Evolutionary conservation across 2,797 vertebrate species (phyloP).

Genomic region (Hoplostethus atlanticus): DNA sequence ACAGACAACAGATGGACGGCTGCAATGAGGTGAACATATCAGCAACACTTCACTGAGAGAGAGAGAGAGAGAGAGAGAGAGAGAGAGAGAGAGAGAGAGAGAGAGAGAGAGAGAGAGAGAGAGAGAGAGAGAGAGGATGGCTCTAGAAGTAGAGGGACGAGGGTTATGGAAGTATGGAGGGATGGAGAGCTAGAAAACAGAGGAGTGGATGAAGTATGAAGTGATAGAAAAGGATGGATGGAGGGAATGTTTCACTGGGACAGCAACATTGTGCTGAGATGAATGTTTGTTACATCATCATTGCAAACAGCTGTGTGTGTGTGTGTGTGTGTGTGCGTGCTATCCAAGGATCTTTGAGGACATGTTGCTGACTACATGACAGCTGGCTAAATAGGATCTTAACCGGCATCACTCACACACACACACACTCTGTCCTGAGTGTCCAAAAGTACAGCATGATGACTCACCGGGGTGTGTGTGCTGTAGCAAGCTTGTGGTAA

Average conservation of each 20-base stretch:
- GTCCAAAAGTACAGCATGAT: constrained; percentile 3
- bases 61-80: too few relatives aligned
- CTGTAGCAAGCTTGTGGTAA: constrained; percentile 27
- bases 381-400: constrained; percentile 55
- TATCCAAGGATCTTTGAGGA: neutral
- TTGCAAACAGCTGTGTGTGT: constrained; percentile 29
- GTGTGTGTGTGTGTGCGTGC: neutral
- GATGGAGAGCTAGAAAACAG: too few relatives aligned
- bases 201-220: too few relatives aligned
- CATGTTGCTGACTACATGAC: constrained; percentile 14
- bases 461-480: constrained; percentile 61
- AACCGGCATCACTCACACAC: constrained; percentile 26
- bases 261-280: neutral
- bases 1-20: too few relatives aligned
- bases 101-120: too few relatives aligned
- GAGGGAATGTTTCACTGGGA: constrained; percentile 1
- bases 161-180: too few relatives aligned
- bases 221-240: neutral
- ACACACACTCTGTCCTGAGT: neutral
- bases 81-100: too few relatives aligned
- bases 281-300: constrained; percentile 26
- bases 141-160: neutral
- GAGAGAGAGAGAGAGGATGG: too few relatives aligned
- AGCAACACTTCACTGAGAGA: too few relatives aligned
- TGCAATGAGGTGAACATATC: too few relatives aligned